phyloP scores from a whole-genome alignment of 2,113 vertebrate genomes.

The Nycticorax nycticorax region DNA sequence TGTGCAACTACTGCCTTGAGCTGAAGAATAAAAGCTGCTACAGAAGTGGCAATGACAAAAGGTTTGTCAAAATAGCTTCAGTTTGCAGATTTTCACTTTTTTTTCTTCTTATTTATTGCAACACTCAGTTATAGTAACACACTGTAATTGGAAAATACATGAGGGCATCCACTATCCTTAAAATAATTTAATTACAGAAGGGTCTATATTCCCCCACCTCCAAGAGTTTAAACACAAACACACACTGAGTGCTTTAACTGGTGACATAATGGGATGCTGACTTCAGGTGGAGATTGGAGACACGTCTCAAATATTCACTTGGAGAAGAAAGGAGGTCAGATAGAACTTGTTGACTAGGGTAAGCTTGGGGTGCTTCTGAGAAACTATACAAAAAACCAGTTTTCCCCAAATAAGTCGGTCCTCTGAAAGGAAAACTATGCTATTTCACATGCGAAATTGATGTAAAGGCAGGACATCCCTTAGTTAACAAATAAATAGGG shows the following conservation, averaged over 20 bases:
- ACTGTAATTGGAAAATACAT: not conserved
- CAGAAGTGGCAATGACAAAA: not conserved
- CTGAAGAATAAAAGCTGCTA: not conserved
- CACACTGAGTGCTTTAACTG: not conserved
- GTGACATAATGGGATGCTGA: not conserved
- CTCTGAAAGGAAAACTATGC: not conserved
- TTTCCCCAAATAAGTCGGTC: not conserved
- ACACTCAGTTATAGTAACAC: not conserved
- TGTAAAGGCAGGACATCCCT: not conserved
- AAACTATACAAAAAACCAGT: not conserved
- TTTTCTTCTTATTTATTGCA: not conserved
- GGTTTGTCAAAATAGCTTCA: not conserved
- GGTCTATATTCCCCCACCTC: not conserved
- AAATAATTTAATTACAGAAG: not conserved
- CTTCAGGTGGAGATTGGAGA: not conserved
- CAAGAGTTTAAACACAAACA: not conserved
- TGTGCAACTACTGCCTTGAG: not conserved
- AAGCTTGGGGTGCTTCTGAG: not conserved
- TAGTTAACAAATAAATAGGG: not conserved
- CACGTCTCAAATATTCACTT: not conserved
- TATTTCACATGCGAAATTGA: not conserved
- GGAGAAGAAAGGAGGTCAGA: not conserved
- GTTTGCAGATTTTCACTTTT: not conserved
- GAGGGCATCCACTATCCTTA: not conserved
- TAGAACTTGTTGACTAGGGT: not conserved